These are phyloP conservation scores for Chymomyza costata DNA, from an alignment of 1,140 invertebrate genomes.

Conservation along the genomic window DNA sequence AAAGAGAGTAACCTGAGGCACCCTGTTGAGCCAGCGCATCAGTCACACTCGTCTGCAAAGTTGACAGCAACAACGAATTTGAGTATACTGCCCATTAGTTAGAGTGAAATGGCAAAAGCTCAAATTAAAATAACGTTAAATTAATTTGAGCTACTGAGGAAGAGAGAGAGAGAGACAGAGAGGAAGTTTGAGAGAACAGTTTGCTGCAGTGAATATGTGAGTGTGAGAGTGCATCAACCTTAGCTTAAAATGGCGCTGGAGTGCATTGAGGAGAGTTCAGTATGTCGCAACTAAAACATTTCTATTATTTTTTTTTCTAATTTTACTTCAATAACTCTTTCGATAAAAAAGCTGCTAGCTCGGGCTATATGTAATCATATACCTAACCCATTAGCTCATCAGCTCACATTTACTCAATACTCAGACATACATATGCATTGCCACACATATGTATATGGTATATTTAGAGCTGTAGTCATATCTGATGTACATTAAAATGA, in stretches of 20 bases:
- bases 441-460: background rate
- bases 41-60: constrained; percentile 17
- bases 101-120: constrained; percentile 31
- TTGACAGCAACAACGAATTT: too few species aligned
- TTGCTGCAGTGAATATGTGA: too few species aligned
- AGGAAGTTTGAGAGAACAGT: background rate
- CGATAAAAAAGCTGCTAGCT: too few species aligned
- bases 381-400: constrained; percentile 1
- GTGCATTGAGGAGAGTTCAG: constrained; percentile 8
- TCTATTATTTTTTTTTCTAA: too few species aligned
- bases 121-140: constrained; percentile 71
- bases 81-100: constrained; percentile 23
- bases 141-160: constrained; percentile 59
- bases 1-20: constrained; percentile 49
- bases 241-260: constrained; percentile 18
- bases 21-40: constrained; percentile 44
- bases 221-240: too few species aligned
- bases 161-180: background rate
- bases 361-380: constrained; percentile 38
- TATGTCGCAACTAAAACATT: too few species aligned
- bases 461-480: constrained; percentile 38
- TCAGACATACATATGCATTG: constrained; percentile 8
- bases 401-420: constrained; percentile 5
- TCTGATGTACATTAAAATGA: constrained; percentile 61
- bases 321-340: too few species aligned